These are phyloP conservation scores for Oxygymnocypris stewartii DNA, from an alignment of 2,113 vertebrate species.

Conservation along the genomic window DNA sequence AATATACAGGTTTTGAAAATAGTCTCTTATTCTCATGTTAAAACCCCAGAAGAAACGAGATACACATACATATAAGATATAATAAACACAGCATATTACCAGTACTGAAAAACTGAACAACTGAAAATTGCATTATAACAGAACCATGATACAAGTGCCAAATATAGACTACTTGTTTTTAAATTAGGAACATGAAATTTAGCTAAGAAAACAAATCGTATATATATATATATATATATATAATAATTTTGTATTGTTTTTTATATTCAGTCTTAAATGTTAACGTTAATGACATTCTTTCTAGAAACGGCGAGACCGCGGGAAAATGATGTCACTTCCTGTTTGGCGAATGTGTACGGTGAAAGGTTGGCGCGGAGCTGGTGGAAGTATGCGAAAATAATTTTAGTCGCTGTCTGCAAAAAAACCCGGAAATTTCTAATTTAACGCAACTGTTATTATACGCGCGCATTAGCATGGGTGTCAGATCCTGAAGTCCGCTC, in stretches of 20 bases:
- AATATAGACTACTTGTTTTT: neutral
- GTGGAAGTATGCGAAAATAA: conserved; percentile 35
- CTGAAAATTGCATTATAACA: no score
- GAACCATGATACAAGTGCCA: neutral
- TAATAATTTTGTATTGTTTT: no score
- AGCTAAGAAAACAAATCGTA: neutral
- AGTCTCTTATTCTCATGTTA: neutral
- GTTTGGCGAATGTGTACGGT: conserved; percentile 53
- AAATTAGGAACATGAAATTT: neutral
- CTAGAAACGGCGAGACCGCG: conserved; percentile 66
- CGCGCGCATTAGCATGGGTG: neutral
- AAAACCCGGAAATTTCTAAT: neutral
- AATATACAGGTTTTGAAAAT: neutral
- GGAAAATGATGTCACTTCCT: conserved; percentile 79
- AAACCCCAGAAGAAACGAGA: conserved; percentile 3
- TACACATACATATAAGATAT: neutral
- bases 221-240: no score
- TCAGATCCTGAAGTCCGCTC: neutral
- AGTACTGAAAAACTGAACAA: no score
- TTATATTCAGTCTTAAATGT: no score
- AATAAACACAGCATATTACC: no score
- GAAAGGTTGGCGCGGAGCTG: conserved; percentile 71
- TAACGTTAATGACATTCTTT: neutral
- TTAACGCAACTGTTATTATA: neutral
- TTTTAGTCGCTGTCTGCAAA: neutral